Evolutionary conservation across 2,113 vertebrate species (phyloP), one percentile per base, ranked within the genome.

Genomic region (Oryzias melastigma): DNA sequence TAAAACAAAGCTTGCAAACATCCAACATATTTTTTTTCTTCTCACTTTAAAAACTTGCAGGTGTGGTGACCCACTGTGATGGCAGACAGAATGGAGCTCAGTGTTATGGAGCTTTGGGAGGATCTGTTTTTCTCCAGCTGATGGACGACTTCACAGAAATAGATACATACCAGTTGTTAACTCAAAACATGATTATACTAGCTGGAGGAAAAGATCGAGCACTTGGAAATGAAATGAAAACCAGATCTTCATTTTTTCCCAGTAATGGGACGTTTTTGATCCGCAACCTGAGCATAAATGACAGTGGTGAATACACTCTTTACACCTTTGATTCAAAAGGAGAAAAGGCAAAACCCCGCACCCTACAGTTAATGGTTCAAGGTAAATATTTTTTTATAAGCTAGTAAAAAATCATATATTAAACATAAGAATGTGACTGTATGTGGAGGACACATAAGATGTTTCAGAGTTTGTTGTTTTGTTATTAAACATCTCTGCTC

Each of bases 61-160:
- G 60, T 57, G 50, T 59, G 10, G 48, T 75, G 42, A 59, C 15
- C 2, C 4, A 1, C 54, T 85, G 83, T 81, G 78, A 85, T 52
- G 58, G 51, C 64, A 84, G 67, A 67, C 0, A 0, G 56, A 1
- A 69, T 65, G 27, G 48, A 60, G 0, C 52, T 76, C 55, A 40
- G 43, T 86, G 82, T 73, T 76, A 56, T 45, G 75, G 71, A 71
- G 44, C 68, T 64, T 58, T 84, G 47, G 71, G 73, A 78, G 69
- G 78, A 78, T 51, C 71, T 65, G 44, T 87, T 48, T n/a, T 27
- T 52, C 1, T 85, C 22, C 29, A 3, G 13, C 67, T 88, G 68
- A 66, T 73, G 61, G 42, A 62, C 44, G 17, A 1, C 0, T 1
- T n/a, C 17, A 52, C 49, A 52, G 13, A 44, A 15, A 52, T 45